These are phyloP conservation scores for Lymantria monacha DNA, from an alignment of 2,888 invertebrate species.

Conservation along the genomic window DNA sequence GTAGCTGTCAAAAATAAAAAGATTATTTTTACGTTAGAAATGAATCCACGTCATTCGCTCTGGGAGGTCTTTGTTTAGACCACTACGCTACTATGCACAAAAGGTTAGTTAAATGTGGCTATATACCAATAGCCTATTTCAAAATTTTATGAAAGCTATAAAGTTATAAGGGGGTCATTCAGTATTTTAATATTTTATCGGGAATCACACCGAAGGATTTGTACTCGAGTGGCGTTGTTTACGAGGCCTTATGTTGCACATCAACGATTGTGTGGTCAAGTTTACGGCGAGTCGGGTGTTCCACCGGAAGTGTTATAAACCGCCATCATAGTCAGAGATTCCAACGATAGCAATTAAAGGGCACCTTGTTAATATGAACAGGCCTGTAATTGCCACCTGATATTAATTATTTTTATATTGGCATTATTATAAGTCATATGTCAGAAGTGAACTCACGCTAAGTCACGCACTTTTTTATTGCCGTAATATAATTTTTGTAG, in stretches of 20 bases:
- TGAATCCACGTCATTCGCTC: too few species aligned
- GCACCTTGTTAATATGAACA: conserved; percentile 77
- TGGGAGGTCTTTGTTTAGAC: too few species aligned
- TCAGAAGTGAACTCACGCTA: background rate
- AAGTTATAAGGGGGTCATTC: conserved; percentile 56
- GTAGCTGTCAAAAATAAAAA: too few species aligned
- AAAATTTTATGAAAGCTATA: conserved; percentile 51
- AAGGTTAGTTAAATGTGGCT: conserved; percentile 36
- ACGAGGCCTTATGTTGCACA: conserved; percentile 57
- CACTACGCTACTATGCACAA: conserved; percentile 16
- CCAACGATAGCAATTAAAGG: conserved; percentile 71
- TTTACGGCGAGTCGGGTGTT: conserved; percentile 62
- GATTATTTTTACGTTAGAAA: too few species aligned
- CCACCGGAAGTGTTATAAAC: conserved; percentile 74
- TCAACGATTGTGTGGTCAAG: conserved; percentile 52
- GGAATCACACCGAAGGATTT: conserved; percentile 52
- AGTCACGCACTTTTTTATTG: background rate
- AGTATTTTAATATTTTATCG: conserved; percentile 52
- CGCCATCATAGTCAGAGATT: conserved; percentile 66
- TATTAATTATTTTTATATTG: conserved; percentile 59
- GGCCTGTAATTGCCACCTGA: conserved; percentile 67
- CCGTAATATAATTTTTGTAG: background rate
- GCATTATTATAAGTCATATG: conserved; percentile 19
- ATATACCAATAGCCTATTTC: conserved; percentile 41
- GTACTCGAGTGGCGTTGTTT: conserved; percentile 57